These are phyloP conservation scores for Sesia apiformis DNA, from an alignment of 2,888 invertebrate genomes.

Conservation along the genomic window DNA sequence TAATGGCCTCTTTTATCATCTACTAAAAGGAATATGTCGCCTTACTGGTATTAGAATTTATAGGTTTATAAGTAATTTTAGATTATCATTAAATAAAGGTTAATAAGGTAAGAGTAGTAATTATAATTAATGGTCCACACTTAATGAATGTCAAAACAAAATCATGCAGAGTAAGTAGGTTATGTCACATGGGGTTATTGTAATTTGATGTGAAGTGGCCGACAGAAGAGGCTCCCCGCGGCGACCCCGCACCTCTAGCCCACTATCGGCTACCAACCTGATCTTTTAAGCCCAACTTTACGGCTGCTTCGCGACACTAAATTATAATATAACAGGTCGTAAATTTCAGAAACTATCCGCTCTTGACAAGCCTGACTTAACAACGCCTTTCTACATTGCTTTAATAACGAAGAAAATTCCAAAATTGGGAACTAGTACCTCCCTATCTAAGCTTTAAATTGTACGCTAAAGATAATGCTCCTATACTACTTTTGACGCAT, in stretches of 20 bases:
- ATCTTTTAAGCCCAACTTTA: slow-evolving; percentile 71
- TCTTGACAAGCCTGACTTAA: slow-evolving; percentile 49
- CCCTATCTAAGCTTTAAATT: too few relatives aligned
- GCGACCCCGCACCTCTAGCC: slow-evolving; percentile 2
- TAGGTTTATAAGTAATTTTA: too few relatives aligned
- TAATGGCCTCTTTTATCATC: too few relatives aligned
- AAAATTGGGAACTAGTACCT: background rate
- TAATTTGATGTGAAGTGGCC: slow-evolving; percentile 7
- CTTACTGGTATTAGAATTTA: too few relatives aligned
- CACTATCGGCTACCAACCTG: slow-evolving; percentile 27
- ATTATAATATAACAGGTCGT: slow-evolving; percentile 73
- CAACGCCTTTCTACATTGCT: slow-evolving; percentile 27
- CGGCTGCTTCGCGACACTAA: slow-evolving; percentile 59
- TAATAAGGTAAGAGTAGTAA: too few relatives aligned
- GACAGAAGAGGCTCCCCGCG: slow-evolving; percentile 2
- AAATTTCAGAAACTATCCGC: slow-evolving; percentile 68
- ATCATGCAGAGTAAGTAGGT: too few relatives aligned
- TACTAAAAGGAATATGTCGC: too few relatives aligned
- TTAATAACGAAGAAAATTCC: slow-evolving; percentile 5
- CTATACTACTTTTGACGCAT: too few relatives aligned
- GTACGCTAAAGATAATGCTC: too few relatives aligned
- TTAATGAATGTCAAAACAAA: too few relatives aligned
- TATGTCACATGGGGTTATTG: background rate
- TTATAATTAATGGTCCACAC: too few relatives aligned
- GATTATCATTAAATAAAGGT: too few relatives aligned